These are phyloP conservation scores for Teleogryllus oceanicus DNA, from an alignment of 2,888 invertebrate species.

Conservation along the genomic window DNA sequence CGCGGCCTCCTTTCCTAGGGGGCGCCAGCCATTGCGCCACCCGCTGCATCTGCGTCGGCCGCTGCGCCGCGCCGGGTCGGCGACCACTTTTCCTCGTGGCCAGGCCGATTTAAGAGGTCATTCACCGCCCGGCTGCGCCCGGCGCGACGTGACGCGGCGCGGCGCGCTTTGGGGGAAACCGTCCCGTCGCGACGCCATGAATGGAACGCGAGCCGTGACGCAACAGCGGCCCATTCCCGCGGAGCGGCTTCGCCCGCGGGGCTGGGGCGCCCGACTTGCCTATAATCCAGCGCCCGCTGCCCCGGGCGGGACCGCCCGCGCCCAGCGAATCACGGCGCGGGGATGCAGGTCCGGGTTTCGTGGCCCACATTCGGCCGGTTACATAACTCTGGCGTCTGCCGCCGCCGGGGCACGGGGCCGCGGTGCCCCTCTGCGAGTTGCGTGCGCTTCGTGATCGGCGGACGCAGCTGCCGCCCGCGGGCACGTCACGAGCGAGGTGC, in stretches of 20 bases:
- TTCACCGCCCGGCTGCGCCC: neutral
- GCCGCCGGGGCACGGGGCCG: neutral
- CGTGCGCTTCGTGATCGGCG: too few relatives aligned
- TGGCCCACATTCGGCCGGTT: slow-evolving; percentile 19
- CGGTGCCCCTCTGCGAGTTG: neutral
- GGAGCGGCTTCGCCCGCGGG: too few relatives aligned
- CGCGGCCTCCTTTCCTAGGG: too few relatives aligned
- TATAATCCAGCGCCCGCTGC: neutral
- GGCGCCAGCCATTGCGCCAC: too few relatives aligned
- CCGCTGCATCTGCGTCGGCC: too few relatives aligned
- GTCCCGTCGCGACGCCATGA: neutral
- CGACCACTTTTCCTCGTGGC: neutral
- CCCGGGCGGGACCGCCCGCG: neutral
- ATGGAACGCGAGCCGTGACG: neutral
- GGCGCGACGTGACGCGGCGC: neutral
- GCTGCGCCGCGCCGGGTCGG: too few relatives aligned
- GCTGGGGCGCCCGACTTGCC: neutral
- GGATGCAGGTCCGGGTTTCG: neutral
- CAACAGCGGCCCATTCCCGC: neutral
- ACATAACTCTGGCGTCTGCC: neutral
- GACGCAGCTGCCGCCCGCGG: too few relatives aligned
- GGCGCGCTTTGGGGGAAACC: neutral
- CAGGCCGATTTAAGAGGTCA: too few relatives aligned
- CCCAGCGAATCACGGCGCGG: neutral
- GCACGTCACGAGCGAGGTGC: too few relatives aligned